A percentile compares a stretch with the other conserved stretches of the same genome.
Evolutionary conservation across 1,140 invertebrate genomes (phyloP).

Genomic region (Eriocheir sinensis): DNA sequence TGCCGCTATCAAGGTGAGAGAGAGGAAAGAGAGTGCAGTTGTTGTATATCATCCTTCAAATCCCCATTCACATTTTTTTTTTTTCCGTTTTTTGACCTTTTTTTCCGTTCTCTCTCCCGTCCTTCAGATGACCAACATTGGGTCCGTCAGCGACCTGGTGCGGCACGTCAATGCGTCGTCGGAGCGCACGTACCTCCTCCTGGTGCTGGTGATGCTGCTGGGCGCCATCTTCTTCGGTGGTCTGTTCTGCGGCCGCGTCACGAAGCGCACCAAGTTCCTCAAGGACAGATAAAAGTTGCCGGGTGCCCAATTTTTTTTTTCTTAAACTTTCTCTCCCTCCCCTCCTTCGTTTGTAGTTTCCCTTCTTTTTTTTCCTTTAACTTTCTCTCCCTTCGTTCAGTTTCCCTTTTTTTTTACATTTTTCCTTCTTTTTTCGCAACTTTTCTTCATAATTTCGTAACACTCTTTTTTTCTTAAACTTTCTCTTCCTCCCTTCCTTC

Average conservation of each 20-base stretch:
- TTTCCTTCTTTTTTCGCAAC: too few relatives aligned
- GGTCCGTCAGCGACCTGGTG: conserved; percentile 88
- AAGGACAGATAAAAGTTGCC: conserved; percentile 86
- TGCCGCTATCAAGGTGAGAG: conserved; percentile 89
- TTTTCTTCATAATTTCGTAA: too few relatives aligned
- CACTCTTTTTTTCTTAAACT: background rate
- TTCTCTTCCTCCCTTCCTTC: background rate
- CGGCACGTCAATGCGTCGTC: conserved; percentile 87
- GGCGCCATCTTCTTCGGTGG: conserved; percentile 91
- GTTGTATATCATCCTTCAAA: too few relatives aligned
- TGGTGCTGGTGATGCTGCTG: conserved; percentile 87
- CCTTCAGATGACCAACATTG: conserved; percentile 84
- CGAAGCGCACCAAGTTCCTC: conserved; percentile 87
- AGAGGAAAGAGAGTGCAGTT: too few relatives aligned
- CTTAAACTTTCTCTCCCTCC: background rate
- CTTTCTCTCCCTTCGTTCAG: too few relatives aligned
- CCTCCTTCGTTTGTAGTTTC: background rate
- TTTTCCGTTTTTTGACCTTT: too few relatives aligned
- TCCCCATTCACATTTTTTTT: too few relatives aligned
- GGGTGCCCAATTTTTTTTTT: too few relatives aligned
- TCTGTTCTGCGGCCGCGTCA: conserved; percentile 90
- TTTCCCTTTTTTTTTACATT: too few relatives aligned
- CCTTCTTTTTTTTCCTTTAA: too few relatives aligned
- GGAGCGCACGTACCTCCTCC: conserved; percentile 89
- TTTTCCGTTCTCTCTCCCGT: too few relatives aligned